Base-by-base conservation (phyloP, 2,797 vertebrate genomes). In the Myotis planiceps region DNA sequence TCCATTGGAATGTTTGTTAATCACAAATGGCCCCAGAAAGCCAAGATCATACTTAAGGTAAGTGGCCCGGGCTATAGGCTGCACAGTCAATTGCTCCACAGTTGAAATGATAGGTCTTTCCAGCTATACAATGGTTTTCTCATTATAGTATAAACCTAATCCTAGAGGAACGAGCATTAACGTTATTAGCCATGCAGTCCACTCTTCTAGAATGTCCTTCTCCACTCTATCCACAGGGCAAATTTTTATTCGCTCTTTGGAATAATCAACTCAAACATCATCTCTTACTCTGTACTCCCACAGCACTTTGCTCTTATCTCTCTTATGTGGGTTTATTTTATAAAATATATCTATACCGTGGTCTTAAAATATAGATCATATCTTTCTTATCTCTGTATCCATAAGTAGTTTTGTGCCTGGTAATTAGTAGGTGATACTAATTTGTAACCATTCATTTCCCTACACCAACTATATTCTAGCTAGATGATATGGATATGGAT, bases 21-120 rank as follows among this genome's bases (percentile, higher is more conserved):
- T 97, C 92, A 98, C 96, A 99, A 90, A 88, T 99, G 99, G 99
- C 99, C 99, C 3, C 8, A 37, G 0, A 14, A 66, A 58, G 99
- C 99, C 0, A 99, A 99, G 98, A 98, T 98, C 90, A 99, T 99
- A 97, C 99, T 99, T 90, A 99, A 99, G 99, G 99, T 99, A 98
- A 96, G 98, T 95, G 14, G 25, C 3, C 25, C 32, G 1, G 13
- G 37, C 13, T 27, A 2, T 9, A 15, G 1, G 14, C 9, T 12
- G 14, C 29, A 27, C 10, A 12, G 1, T 25, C 39, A 65, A 27
- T 25, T n/a, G 51, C 7, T 51, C 15, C 58, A 5, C 1, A 2
- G 29, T 1, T 9, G 16, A 60, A 60, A 13, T 25, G 3, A 29
- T 0, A 12, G 6, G 0, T 79, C 47, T 79, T 65, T 79, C 12